phyloP scores from a whole-genome alignment of 2,113 vertebrate genomes.

The Lontra canadensis region DNA sequence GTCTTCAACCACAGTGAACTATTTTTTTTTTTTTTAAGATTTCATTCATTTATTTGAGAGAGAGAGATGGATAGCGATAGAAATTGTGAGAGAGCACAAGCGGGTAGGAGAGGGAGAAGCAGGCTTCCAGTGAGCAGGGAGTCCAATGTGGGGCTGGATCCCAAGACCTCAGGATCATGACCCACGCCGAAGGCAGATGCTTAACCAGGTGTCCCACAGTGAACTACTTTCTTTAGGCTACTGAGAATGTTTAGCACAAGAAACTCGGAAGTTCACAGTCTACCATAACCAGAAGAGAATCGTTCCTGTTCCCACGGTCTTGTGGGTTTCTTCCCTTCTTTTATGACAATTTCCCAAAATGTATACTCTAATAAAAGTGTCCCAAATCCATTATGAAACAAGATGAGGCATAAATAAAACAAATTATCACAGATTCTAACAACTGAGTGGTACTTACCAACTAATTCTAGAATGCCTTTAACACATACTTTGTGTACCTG shows the following conservation, averaged over 20 bases:
- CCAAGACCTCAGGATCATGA: too few relatives aligned
- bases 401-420: not conserved
- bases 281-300: not conserved
- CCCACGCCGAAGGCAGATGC: too few relatives aligned
- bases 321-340: not conserved
- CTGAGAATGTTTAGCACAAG: not conserved
- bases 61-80: too few relatives aligned
- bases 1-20: not conserved
- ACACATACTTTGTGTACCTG: not conserved
- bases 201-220: not conserved
- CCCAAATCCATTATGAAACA: conserved; percentile 29
- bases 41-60: too few relatives aligned
- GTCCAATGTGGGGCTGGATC: too few relatives aligned
- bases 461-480: not conserved
- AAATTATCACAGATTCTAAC: not conserved
- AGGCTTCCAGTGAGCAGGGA: too few relatives aligned
- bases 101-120: too few relatives aligned
- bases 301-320: not conserved
- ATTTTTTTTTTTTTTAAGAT: too few relatives aligned
- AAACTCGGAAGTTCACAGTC: not conserved
- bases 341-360: not conserved
- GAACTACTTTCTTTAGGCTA: not conserved
- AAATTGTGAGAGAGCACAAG: too few relatives aligned
- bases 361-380: not conserved
- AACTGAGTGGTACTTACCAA: not conserved